phyloP scores from a whole-genome alignment of 2,797 vertebrate species.

The Cirrhinus mrigala region DNA sequence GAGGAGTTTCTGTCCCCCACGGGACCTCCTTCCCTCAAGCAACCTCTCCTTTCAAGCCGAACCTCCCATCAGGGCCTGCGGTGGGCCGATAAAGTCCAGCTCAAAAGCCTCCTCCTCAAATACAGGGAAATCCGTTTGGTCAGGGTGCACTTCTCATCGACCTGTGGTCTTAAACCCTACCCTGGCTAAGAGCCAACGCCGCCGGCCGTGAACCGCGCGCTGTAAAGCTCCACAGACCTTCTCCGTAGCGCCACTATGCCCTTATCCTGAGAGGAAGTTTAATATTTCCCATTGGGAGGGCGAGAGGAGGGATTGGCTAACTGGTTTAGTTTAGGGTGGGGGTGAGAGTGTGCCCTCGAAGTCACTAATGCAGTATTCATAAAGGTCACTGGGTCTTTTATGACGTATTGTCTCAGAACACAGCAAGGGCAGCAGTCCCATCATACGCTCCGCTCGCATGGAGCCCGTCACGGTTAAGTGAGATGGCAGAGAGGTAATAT shows the following conservation, averaged over 20 bases:
- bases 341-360: slow-evolving; percentile 12
- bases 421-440: neutral
- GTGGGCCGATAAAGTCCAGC: slow-evolving; percentile 32
- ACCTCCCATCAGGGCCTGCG: slow-evolving; percentile 25
- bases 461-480: slow-evolving; percentile 3
- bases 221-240: neutral
- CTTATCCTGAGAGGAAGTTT: slow-evolving; percentile 22
- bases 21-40: neutral
- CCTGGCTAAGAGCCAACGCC: neutral
- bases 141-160: slow-evolving; percentile 33
- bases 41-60: slow-evolving; percentile 4
- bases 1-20: neutral
- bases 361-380: slow-evolving; percentile 44
- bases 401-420: slow-evolving; percentile 29
- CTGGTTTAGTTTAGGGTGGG: slow-evolving; percentile 11
- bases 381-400: slow-evolving; percentile 48
- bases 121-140: slow-evolving; percentile 43
- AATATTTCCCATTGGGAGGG: neutral
- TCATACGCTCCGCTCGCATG: neutral
- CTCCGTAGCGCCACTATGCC: neutral
- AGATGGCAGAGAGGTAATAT: neutral
- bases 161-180: slow-evolving; percentile 23
- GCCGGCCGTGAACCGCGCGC: neutral
- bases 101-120: slow-evolving; percentile 29
- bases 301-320: neutral